These are phyloP conservation scores for Zygogramma bicolorata DNA, from an alignment of 2,888 invertebrate genomes.

Conservation along the genomic window DNA sequence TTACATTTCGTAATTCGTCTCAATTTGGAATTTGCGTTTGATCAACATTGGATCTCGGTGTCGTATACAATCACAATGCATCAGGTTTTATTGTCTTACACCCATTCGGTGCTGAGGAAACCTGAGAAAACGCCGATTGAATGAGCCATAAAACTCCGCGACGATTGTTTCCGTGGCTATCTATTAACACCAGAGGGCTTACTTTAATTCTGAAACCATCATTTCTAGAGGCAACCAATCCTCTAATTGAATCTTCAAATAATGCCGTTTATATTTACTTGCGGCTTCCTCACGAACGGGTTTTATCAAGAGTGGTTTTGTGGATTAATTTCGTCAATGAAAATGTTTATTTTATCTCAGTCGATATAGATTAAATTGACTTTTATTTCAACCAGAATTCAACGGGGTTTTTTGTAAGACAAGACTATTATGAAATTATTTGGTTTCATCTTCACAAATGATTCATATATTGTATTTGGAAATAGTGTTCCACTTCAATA, in stretches of 20 bases:
- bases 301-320: not conserved
- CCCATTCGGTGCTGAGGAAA: conserved; percentile 65
- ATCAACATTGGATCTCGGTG: conserved; percentile 63
- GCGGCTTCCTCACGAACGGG: not conserved
- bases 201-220: conserved; percentile 59
- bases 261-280: conserved; percentile 11
- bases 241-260: conserved; percentile 49
- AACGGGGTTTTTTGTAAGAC: no score
- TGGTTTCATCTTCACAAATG: no score
- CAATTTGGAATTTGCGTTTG: conserved; percentile 61
- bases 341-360: not conserved
- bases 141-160: conserved; percentile 66
- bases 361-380: no score
- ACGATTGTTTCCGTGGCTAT: conserved; percentile 65
- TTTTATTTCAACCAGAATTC: no score
- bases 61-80: conserved; percentile 67
- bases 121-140: conserved; percentile 68
- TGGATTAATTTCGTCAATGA: not conserved
- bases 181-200: conserved; percentile 63
- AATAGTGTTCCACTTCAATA: no score
- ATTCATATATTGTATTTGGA: no score
- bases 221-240: conserved; percentile 46
- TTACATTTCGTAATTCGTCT: conserved; percentile 61
- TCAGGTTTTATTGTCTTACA: conserved; percentile 68
- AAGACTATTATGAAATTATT: no score